Evolutionary conservation across 37 sponge, comb jelly and placozoan species (phyloP).

Genomic region (Spongia lamella): DNA sequence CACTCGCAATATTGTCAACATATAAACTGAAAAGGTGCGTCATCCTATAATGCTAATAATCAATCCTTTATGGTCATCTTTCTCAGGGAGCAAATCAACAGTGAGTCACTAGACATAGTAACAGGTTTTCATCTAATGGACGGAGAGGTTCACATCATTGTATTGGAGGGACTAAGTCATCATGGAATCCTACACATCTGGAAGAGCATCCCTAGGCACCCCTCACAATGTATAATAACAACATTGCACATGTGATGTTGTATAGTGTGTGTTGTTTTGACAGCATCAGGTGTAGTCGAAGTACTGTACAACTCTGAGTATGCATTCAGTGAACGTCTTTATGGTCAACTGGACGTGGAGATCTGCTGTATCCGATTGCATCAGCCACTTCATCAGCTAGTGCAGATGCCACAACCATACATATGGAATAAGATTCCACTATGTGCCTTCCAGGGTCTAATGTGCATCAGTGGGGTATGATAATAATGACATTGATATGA

Average conservation of each 20-base stretch:
- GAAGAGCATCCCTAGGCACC: slow-evolving; percentile 63
- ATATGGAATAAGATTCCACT: slow-evolving; percentile 43
- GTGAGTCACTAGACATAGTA: slow-evolving; percentile 34
- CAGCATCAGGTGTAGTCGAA: slow-evolving; percentile 38
- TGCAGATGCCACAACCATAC: slow-evolving; percentile 63
- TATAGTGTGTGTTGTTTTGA: too few relatives aligned
- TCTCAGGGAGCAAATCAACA: slow-evolving; percentile 39
- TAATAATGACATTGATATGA: not conserved
- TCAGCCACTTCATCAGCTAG: slow-evolving; percentile 52
- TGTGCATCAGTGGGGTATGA: slow-evolving; percentile 57
- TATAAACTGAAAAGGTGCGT: slow-evolving; percentile 81
- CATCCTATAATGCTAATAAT: not conserved
- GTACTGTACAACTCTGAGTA: slow-evolving; percentile 82
- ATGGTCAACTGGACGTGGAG: slow-evolving; percentile 79
- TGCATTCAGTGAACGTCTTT: slow-evolving; percentile 77
- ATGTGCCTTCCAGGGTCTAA: slow-evolving; percentile 62
- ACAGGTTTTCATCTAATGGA: slow-evolving; percentile 86
- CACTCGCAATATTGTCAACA: slow-evolving; percentile 74
- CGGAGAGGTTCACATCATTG: slow-evolving; percentile 62
- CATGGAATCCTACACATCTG: slow-evolving; percentile 62
- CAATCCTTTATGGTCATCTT: not conserved
- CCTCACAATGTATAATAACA: slow-evolving; percentile 33
- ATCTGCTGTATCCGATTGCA: slow-evolving; percentile 56
- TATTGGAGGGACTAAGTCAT: slow-evolving; percentile 76
- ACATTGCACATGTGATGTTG: too few relatives aligned